Conservation (phyloP, 2,888 invertebrate species). For the Margaritifera margaritifera region DNA sequence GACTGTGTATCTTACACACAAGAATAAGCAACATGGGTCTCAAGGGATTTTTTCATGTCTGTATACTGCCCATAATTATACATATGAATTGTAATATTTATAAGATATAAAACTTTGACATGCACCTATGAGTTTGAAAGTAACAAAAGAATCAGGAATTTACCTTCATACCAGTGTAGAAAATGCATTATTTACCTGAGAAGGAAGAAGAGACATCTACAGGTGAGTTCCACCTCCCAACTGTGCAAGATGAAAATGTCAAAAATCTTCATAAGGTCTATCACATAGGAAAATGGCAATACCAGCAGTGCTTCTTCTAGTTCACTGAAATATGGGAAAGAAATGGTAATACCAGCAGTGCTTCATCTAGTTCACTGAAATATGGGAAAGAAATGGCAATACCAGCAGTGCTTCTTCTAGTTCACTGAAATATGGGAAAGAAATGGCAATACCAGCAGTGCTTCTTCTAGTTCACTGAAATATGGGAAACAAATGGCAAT, state of each 20-base stretch:
- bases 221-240: conserved; percentile 83
- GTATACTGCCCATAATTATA: not conserved
- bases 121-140: not conserved
- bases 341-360: conserved; percentile 85
- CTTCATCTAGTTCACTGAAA: conserved; percentile 91
- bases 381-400: conserved; percentile 83
- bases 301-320: conserved; percentile 91
- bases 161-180: not conserved
- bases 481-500: conserved; percentile 84
- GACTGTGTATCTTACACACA: too few relatives aligned
- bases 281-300: conserved; percentile 87
- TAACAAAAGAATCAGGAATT: not conserved
- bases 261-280: conserved; percentile 83
- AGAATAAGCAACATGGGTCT: too few relatives aligned
- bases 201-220: conserved; percentile 83
- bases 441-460: conserved; percentile 89
- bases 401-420: conserved; percentile 91
- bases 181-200: conserved; percentile 58
- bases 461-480: conserved; percentile 91
- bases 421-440: conserved; percentile 82
- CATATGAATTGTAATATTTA: not conserved
- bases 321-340: conserved; percentile 79
- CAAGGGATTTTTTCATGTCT: too few relatives aligned
- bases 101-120: not conserved
- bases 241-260: conserved; percentile 81